Percentiles rank a stretch among this genome's conserved stretches.
These are phyloP conservation scores for Chanos chanos DNA, from an alignment of 2,797 vertebrate species.

Conservation along the genomic window DNA sequence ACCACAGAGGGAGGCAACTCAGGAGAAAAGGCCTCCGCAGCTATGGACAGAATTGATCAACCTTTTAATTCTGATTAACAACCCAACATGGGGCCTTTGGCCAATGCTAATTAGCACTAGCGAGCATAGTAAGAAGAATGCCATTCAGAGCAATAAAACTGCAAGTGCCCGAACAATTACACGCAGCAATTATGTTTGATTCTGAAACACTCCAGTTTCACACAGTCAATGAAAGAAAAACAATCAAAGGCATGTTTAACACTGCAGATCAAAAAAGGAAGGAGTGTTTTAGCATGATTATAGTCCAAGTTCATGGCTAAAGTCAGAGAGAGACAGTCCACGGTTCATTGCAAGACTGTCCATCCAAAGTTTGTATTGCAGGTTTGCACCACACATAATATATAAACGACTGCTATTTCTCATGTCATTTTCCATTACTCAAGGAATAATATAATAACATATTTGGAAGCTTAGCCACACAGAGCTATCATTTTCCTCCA, in stretches of 20 bases:
- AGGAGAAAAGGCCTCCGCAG: slow-evolving; percentile 17
- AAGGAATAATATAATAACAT: too few relatives aligned
- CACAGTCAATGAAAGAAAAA: slow-evolving; percentile 31
- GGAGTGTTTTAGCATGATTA: too few relatives aligned
- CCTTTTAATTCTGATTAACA: slow-evolving; percentile 52
- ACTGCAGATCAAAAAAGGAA: too few relatives aligned
- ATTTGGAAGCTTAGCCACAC: slow-evolving; percentile 10
- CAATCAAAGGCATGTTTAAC: slow-evolving; percentile 6
- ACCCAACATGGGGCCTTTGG: slow-evolving; percentile 39
- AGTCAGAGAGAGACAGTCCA: too few relatives aligned
- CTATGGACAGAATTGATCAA: slow-evolving; percentile 35
- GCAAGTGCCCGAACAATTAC: slow-evolving; percentile 37
- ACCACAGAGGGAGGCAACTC: neutral
- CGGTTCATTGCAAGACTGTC: too few relatives aligned
- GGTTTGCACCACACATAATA: too few relatives aligned
- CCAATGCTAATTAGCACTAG: slow-evolving; percentile 40
- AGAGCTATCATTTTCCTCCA: neutral
- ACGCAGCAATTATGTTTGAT: slow-evolving; percentile 41
- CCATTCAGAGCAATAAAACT: slow-evolving; percentile 37
- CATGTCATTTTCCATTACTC: too few relatives aligned
- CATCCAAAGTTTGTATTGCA: too few relatives aligned
- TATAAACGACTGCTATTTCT: too few relatives aligned
- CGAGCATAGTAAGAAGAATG: slow-evolving; percentile 31
- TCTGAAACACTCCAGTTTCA: slow-evolving; percentile 9
- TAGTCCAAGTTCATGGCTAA: too few relatives aligned